Evolutionary conservation across 2,888 invertebrate genomes (phyloP).

Genomic region (Drosophila hamatofila): DNA sequence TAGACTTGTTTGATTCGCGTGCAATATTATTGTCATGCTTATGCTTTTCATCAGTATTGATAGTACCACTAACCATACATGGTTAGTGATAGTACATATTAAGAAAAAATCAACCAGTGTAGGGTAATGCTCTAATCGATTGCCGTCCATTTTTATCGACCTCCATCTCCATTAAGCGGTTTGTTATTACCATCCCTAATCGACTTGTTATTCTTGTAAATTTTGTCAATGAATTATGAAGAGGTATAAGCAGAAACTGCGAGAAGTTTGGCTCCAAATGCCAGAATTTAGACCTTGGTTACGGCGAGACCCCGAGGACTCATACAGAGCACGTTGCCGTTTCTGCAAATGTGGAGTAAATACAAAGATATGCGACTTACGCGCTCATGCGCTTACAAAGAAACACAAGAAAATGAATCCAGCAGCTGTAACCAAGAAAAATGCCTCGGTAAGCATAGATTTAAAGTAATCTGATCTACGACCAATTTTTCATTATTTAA

Average conservation of each 20-base stretch:
- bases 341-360: constrained; percentile 69
- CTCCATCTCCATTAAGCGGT: constrained; percentile 29
- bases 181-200: constrained; percentile 45
- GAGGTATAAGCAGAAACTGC: constrained; percentile 65
- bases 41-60: too few relatives aligned
- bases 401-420: constrained; percentile 53
- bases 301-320: constrained; percentile 67
- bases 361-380: constrained; percentile 65
- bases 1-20: neutral
- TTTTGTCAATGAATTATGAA: constrained; percentile 53
- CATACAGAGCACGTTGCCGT: constrained; percentile 65
- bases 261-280: constrained; percentile 70
- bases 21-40: neutral
- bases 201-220: constrained; percentile 17
- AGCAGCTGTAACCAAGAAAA: constrained; percentile 1
- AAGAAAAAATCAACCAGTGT: constrained; percentile 13
- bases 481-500: neutral
- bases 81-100: neutral
- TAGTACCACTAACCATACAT: too few relatives aligned
- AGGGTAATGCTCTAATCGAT: neutral
- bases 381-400: constrained; percentile 68
- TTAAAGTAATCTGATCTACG: neutral
- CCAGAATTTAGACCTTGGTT: constrained; percentile 64
- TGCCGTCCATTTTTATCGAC: constrained; percentile 4
- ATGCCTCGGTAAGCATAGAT: constrained; percentile 37